Base-by-base conservation (phyloP, 2,113 vertebrate genomes). In the Sinocyclocheilus maitianheensis region DNA sequence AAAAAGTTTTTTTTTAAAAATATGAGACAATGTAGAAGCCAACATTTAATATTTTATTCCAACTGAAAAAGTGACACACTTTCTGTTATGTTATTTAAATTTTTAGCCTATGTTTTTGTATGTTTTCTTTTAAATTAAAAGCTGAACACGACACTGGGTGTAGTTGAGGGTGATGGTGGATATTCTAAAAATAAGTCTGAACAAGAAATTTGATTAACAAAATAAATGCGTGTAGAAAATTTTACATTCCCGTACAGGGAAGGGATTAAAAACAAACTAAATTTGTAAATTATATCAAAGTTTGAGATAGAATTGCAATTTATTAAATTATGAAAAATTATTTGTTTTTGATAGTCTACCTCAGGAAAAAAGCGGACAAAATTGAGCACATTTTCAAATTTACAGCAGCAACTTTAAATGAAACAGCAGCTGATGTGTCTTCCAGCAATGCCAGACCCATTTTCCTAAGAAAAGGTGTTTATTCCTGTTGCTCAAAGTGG, bases 401-500 rank as follows among this genome's bases (percentile, higher is more conserved):
- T 77, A 77, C 24, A 77, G 51, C 53, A 30, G 1, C 30, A 46
- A 60, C 30, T 58, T 58, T 80, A 67, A 37, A 9, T 30, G 37
- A 46, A 85, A 22, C 62, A 81, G 22, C 79, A 67, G 81, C 81
- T 72, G 22, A 5, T 71, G 11, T 53, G 6, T 85, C 60, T 82
- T 37, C 40, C 69, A 55, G 18, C 24, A 34, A 74, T 14, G n/a
- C 34, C 13, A 51, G 40, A 14, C 43, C 34, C 16, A 22, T 86
- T 76, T 48, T 86, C 48, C 69, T 26, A 60, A 20, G 46, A 67
- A 63, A 55, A 83, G 85, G 80, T 22, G 48, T 87, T 83, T 83
- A 87, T 83, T 53, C 71, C 65, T 69, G 71, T 82, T 34, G 22
- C 30, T 83, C 46, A 83, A 77, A 87, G 67, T 62, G 53, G 80